Percentiles rank a stretch among this genome's conserved stretches.
phyloP scores from a whole-genome alignment of 2,888 invertebrate species.

The Argyra leucocephala region DNA sequence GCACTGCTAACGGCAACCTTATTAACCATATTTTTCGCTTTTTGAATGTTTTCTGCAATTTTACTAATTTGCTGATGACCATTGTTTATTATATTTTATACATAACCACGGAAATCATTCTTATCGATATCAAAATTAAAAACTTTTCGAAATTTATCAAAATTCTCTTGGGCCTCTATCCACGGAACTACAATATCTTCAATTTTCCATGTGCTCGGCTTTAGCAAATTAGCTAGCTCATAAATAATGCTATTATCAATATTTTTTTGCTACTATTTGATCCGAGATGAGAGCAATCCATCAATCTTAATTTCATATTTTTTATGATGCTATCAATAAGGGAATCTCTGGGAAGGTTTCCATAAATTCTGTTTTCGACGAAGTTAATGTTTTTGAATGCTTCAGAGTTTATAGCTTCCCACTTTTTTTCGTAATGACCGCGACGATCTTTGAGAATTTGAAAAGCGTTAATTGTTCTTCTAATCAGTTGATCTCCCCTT shows the following conservation, averaged over 20 bases:
- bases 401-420: background rate
- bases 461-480: constrained; percentile 8
- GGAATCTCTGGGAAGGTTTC: constrained; percentile 8
- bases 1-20: background rate
- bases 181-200: background rate
- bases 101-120: constrained; percentile 6
- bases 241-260: constrained; percentile 2
- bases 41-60: constrained; percentile 4
- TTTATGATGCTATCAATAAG: constrained; percentile 8
- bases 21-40: constrained; percentile 1
- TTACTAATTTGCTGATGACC: constrained; percentile 7
- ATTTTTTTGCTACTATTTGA: constrained; percentile 7
- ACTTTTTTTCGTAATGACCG: constrained; percentile 7
- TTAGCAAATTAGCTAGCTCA: constrained; percentile 7
- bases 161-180: constrained; percentile 5
- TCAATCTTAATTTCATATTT: constrained; percentile 9
- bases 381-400: constrained; percentile 6
- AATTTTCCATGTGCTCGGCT: constrained; percentile 8
- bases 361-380: constrained; percentile 2
- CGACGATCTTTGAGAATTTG: constrained; percentile 7
- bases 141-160: constrained; percentile 7
- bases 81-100: constrained; percentile 9
- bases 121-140: constrained; percentile 5
- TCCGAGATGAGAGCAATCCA: constrained; percentile 1
- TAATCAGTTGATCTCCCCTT: constrained; percentile 5